Evolutionary conservation across 2,113 vertebrate species (phyloP).

Genomic region (Puffinus mauretanicus): DNA sequence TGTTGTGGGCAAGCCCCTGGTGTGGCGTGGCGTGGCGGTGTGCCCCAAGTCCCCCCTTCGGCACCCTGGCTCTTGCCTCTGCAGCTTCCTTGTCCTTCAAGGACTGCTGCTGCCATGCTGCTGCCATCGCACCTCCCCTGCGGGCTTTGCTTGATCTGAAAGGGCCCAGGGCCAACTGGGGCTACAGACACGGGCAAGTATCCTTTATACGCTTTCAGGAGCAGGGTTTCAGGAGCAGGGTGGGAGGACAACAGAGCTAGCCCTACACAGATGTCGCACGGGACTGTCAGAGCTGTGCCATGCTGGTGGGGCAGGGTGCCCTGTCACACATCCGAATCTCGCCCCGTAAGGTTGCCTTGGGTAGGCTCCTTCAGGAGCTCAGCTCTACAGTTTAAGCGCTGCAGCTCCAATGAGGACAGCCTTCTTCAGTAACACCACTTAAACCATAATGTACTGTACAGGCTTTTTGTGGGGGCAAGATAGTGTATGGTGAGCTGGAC

Average conservation of each 20-base stretch:
- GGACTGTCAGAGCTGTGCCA: neutral
- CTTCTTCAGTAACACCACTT: neutral
- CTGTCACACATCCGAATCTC: neutral
- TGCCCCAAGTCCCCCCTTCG: neutral
- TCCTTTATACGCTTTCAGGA: neutral
- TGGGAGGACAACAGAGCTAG: neutral
- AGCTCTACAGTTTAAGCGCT: neutral
- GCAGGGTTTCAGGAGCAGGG: neutral
- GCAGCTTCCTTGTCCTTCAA: neutral
- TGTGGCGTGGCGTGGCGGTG: accelerated
- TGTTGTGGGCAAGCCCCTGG: accelerated
- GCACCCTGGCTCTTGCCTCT: neutral
- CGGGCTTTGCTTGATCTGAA: neutral
- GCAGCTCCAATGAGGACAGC: neutral
- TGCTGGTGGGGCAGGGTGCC: accelerated
- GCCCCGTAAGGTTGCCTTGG: accelerated
- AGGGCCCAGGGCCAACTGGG: neutral
- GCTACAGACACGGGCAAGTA: neutral
- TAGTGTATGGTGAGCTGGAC: neutral
- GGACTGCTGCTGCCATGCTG: neutral
- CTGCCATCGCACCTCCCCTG: neutral
- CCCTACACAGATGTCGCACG: accelerated
- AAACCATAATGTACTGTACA: neutral
- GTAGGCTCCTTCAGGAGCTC: neutral
- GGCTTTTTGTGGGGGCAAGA: accelerated